Evolutionary conservation across 2,113 vertebrate genomes (phyloP).

Genomic region (Camelus dromedarius): DNA sequence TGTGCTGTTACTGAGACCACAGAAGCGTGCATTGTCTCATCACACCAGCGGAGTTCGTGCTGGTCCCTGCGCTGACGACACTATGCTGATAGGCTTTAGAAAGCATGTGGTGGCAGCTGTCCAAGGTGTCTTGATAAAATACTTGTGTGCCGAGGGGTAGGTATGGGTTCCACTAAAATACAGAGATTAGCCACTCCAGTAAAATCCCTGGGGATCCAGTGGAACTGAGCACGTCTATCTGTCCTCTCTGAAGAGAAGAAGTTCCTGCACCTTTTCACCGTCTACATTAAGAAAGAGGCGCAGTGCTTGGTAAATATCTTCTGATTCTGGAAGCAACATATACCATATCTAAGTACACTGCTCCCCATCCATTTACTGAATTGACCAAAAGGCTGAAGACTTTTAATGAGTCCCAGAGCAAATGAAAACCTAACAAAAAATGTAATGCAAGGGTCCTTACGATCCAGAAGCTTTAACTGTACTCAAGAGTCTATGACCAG

Average conservation of each 20-base stretch:
- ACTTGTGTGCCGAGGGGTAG: neutral
- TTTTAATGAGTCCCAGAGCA: neutral
- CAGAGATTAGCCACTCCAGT: neutral
- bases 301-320: neutral
- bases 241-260: neutral
- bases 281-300: neutral
- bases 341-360: neutral
- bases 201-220: neutral
- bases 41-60: rapidly evolving
- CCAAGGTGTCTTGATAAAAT: neutral
- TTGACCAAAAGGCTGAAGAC: neutral
- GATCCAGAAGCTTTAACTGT: neutral
- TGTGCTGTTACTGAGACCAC: neutral
- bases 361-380: neutral
- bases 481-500: neutral
- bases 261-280: neutral
- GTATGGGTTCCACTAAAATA: neutral
- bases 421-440: neutral
- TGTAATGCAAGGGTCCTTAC: neutral
- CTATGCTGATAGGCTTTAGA: neutral
- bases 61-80: rapidly evolving
- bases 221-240: neutral
- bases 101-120: neutral
- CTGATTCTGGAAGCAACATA: neutral
- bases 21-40: neutral